Conservation (phyloP, 2,113 vertebrate genomes). For the Microcebus murinus region DNA sequence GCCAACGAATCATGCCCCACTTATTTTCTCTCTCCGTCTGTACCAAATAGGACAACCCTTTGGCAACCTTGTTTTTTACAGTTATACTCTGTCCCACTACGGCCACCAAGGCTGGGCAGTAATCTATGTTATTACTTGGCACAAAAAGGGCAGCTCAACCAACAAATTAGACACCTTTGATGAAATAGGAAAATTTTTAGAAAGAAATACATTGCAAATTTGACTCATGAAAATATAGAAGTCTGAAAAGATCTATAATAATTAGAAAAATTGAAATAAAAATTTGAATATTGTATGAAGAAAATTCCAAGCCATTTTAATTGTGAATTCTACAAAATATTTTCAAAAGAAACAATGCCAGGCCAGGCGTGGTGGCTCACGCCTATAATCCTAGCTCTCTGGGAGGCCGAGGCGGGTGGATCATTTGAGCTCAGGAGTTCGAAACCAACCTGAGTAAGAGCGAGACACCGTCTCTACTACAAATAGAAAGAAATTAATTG, state of each 20-base stretch:
- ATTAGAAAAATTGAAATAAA: background rate
- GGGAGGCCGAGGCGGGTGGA: too few relatives aligned
- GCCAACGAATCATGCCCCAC: background rate
- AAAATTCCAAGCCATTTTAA: background rate
- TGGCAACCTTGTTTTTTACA: background rate
- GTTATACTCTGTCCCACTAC: background rate
- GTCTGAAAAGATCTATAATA: background rate
- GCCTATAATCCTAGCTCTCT: too few relatives aligned
- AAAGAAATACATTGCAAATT: background rate
- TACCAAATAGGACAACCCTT: background rate
- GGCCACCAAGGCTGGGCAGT: background rate
- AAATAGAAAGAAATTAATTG: too few relatives aligned
- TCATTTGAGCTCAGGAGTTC: too few relatives aligned
- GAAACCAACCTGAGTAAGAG: too few relatives aligned
- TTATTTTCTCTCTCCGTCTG: background rate
- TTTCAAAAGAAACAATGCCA: background rate
- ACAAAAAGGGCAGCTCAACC: background rate
- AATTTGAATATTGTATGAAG: background rate
- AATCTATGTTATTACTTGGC: background rate
- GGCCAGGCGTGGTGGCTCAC: too few relatives aligned
- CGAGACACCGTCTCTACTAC: too few relatives aligned
- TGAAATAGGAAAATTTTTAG: background rate
- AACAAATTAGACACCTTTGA: background rate
- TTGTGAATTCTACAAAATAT: background rate
- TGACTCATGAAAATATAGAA: background rate